Evolutionary conservation across 2,888 invertebrate genomes (phyloP).

Genomic region (Mystacides longicornis): DNA sequence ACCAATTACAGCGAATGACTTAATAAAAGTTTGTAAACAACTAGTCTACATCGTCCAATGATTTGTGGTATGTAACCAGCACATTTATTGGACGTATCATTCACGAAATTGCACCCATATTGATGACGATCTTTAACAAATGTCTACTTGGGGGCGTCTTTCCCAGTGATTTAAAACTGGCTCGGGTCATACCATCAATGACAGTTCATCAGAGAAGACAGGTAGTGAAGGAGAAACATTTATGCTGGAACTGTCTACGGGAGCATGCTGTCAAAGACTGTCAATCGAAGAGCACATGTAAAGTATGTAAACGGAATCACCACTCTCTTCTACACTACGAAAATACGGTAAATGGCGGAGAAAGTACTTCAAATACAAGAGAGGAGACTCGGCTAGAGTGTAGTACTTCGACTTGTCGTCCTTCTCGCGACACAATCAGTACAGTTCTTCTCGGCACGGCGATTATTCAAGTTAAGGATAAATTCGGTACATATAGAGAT

Average conservation of each 20-base stretch:
- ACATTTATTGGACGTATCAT: too few relatives aligned
- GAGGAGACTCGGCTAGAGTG: background rate
- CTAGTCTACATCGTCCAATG: too few relatives aligned
- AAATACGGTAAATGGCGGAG: background rate
- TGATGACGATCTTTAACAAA: too few relatives aligned
- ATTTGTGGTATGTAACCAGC: too few relatives aligned
- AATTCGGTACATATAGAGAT: background rate
- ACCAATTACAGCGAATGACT: too few relatives aligned
- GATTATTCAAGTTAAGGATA: background rate
- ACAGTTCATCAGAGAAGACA: background rate
- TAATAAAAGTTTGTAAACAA: too few relatives aligned
- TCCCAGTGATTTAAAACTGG: too few relatives aligned
- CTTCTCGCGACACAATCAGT: background rate
- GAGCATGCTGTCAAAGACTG: background rate
- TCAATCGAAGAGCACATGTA: background rate
- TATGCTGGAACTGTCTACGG: background rate
- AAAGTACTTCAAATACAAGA: background rate
- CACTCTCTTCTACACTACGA: background rate
- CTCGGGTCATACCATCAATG: too few relatives aligned
- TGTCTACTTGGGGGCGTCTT: too few relatives aligned
- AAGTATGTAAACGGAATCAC: background rate
- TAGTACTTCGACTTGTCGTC: background rate
- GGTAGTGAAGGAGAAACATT: background rate
- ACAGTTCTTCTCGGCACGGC: background rate
- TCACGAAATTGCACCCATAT: too few relatives aligned